phyloP scores from a whole-genome alignment of 2,888 invertebrate species.

The Dyspetes luteomarginatus region DNA sequence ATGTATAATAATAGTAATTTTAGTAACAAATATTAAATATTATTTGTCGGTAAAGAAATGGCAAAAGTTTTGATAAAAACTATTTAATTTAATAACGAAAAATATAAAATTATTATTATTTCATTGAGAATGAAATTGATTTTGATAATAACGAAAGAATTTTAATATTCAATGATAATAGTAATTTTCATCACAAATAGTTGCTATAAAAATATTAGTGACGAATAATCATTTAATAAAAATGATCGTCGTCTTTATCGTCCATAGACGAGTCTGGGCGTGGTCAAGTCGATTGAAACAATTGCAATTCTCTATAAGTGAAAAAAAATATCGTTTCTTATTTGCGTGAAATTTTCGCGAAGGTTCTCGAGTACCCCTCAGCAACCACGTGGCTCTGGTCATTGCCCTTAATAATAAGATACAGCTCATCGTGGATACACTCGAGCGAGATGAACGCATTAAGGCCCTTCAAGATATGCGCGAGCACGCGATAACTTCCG shows the following conservation, averaged over 20 bases:
- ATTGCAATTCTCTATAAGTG: not conserved
- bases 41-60: too few relatives aligned
- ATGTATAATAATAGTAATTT: not conserved
- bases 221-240: too few relatives aligned
- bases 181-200: too few relatives aligned
- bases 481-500: conserved; percentile 33
- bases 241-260: not conserved
- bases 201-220: too few relatives aligned
- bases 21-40: not conserved
- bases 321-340: conserved; percentile 14
- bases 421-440: conserved; percentile 20
- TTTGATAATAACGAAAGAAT: too few relatives aligned
- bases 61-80: too few relatives aligned
- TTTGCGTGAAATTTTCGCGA: not conserved
- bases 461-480: conserved; percentile 37
- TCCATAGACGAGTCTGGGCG: conserved; percentile 5
- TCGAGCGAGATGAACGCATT: conserved; percentile 34
- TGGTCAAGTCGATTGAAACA: conserved; percentile 6
- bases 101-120: too few relatives aligned
- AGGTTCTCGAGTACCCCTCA: not conserved
- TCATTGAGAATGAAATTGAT: too few relatives aligned
- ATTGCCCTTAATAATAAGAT: conserved; percentile 58
- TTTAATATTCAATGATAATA: too few relatives aligned
- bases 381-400: conserved; percentile 58
- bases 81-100: too few relatives aligned